These are phyloP conservation scores for Muscicapa adusta DNA, from an alignment of 2,113 vertebrate genomes.

Conservation along the genomic window DNA sequence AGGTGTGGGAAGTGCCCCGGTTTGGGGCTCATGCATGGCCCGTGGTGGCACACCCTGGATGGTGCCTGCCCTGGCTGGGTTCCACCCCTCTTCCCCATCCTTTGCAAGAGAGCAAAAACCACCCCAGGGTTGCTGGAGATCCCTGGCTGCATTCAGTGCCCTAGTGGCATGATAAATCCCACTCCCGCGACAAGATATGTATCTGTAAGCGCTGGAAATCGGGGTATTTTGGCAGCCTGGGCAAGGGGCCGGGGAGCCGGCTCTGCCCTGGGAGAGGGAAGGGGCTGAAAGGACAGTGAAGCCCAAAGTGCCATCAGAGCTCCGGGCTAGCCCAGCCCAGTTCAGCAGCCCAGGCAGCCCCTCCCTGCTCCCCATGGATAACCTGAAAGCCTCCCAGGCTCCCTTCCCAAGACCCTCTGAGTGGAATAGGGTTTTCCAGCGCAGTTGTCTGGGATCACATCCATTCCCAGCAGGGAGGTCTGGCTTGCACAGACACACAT, in stretches of 20 bases:
- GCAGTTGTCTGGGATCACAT: not conserved
- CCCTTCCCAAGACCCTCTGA: not conserved
- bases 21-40: not conserved
- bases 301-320: not conserved
- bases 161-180: not conserved
- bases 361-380: accelerated
- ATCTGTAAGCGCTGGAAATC: not conserved
- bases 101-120: not conserved
- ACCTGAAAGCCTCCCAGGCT: not conserved
- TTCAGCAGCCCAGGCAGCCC: not conserved
- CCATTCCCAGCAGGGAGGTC: accelerated
- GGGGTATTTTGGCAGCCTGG: not conserved
- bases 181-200: not conserved
- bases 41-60: accelerated
- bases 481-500: not conserved
- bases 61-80: not conserved
- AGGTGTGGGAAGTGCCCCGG: not conserved
- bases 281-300: not conserved
- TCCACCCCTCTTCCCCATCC: not conserved
- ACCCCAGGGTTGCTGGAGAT: not conserved
- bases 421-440: not conserved
- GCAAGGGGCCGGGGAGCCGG: not conserved
- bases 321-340: not conserved
- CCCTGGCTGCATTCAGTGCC: not conserved
- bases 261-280: not conserved